Evolutionary conservation across 2,797 vertebrate genomes (phyloP), one percentile per base, ranked within the genome.

Genomic region (Lagocephalus sceleratus): DNA sequence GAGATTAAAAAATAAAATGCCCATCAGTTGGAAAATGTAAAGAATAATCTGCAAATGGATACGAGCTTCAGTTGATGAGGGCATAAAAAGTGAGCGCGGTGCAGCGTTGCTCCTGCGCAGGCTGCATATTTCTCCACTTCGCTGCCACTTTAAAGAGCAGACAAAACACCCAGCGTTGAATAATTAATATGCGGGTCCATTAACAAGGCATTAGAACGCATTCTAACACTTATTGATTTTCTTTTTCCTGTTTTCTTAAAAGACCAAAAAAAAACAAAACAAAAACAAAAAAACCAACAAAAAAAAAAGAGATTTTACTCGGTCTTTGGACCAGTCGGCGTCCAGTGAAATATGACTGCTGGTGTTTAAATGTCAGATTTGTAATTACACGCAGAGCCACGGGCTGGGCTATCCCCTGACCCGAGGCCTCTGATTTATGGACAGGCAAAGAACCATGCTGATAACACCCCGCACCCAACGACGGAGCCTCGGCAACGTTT

Each of bases 151-250:
- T 91, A 91, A 91, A 84, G 87, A 88, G 88, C 82, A 90, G 84
- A 87, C 89, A 91, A 91, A 91, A 92, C 90, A 87, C 87, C 87
- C 88, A 80, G 82, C 47, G 57, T 69, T 92, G 88, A 92, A 92
- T 92, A 91, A 92, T 91, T 91, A 91, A 92, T 92, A 89, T 81
- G 77, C 45, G 81, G 85, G 88, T 85, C 91, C 90, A 92, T 92
- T 92, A 92, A 91, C 85, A 87, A 89, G 85, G 86, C 89, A 91
- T 91, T 90, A 90, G 88, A 91, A 91, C 89, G 89, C 86, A 86
- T 88, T 87, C 87, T 88, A 88, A 87, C 86, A 88, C 85, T 77
- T 83, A 90, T 90, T 81, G 88, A 91, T 89, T 85, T 86, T 66
- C 63, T 50, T 63, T 56, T 68, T 67, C 55, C 62, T 35, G 32